These are phyloP conservation scores for Notechis scutatus DNA, from an alignment of 2,113 vertebrate species.

Conservation along the genomic window DNA sequence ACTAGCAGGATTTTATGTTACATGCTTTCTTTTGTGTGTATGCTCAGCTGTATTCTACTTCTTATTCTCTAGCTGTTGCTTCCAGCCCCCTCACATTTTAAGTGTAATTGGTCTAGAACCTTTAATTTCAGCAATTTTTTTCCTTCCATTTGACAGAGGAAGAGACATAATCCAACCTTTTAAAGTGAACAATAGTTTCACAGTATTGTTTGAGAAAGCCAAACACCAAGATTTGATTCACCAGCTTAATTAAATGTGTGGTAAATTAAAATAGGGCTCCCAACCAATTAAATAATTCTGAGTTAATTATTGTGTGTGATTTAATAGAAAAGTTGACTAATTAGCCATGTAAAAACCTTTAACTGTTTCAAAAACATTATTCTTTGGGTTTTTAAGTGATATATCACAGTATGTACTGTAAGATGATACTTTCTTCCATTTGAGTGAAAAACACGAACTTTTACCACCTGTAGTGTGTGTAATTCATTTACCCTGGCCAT, in stretches of 20 bases:
- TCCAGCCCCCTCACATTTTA: neutral
- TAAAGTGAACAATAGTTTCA: neutral
- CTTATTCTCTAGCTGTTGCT: neutral
- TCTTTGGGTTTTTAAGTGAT: neutral
- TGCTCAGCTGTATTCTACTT: neutral
- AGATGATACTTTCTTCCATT: neutral
- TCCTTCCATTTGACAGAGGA: neutral
- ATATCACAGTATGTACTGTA: neutral
- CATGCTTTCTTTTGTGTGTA: neutral
- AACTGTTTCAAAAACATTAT: neutral
- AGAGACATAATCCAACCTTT: neutral
- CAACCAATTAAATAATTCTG: neutral
- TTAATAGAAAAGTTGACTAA: conserved; percentile 1
- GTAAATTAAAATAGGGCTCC: neutral
- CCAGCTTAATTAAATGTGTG: neutral
- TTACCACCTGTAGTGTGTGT: neutral
- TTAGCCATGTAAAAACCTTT: neutral
- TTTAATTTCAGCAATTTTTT: neutral
- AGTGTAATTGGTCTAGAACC: neutral
- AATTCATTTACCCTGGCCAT: neutral
- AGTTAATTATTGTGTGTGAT: neutral
- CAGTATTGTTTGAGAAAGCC: neutral
- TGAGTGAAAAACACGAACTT: neutral
- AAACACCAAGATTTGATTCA: neutral
- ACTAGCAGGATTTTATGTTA: neutral